A percentile compares a stretch with the other conserved stretches of the same genome.
These are phyloP conservation scores for Aurelia sp. DNA, from an alignment of 30 jellyfish, hydroid and myxozoan genomes.

Conservation along the genomic window DNA sequence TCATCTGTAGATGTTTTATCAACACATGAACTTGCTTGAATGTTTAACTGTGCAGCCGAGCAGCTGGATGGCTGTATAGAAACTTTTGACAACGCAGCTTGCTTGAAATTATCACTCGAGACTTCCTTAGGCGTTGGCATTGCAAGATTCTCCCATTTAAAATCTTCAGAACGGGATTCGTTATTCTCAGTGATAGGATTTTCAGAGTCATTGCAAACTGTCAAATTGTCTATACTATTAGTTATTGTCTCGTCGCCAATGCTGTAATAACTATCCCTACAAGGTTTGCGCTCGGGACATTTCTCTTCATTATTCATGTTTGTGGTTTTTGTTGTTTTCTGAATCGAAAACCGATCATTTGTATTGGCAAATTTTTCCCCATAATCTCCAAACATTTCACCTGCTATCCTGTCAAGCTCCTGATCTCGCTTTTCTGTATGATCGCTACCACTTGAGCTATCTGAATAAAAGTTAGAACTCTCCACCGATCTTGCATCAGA, in stretches of 20 bases:
- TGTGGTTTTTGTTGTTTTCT: slow-evolving; percentile 19
- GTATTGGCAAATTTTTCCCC: slow-evolving; percentile 44
- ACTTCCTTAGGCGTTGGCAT: slow-evolving; percentile 21
- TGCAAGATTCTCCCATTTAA: neutral
- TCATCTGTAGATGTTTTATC: slow-evolving; percentile 5
- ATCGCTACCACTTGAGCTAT: slow-evolving; percentile 67
- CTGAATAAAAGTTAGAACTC: slow-evolving; percentile 68
- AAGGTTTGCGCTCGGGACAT: neutral
- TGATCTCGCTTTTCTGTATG: slow-evolving; percentile 63
- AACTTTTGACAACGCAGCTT: slow-evolving; percentile 8
- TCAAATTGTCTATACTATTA: slow-evolving; percentile 46
- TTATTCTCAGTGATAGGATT: neutral
- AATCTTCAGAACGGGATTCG: neutral
- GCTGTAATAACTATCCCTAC: slow-evolving; percentile 41
- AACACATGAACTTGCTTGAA: neutral
- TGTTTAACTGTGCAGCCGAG: slow-evolving; percentile 5
- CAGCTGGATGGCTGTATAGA: slow-evolving; percentile 12
- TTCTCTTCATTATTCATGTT: neutral
- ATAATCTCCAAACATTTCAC: slow-evolving; percentile 64
- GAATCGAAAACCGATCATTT: slow-evolving; percentile 38
- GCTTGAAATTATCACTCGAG: neutral
- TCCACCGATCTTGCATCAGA: slow-evolving; percentile 69
- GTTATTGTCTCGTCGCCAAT: slow-evolving; percentile 58
- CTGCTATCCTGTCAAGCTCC: slow-evolving; percentile 75
- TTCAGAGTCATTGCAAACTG: slow-evolving; percentile 39